phyloP scores from a whole-genome alignment of 1,140 invertebrate genomes.

The Drosophila mojavensis region DNA sequence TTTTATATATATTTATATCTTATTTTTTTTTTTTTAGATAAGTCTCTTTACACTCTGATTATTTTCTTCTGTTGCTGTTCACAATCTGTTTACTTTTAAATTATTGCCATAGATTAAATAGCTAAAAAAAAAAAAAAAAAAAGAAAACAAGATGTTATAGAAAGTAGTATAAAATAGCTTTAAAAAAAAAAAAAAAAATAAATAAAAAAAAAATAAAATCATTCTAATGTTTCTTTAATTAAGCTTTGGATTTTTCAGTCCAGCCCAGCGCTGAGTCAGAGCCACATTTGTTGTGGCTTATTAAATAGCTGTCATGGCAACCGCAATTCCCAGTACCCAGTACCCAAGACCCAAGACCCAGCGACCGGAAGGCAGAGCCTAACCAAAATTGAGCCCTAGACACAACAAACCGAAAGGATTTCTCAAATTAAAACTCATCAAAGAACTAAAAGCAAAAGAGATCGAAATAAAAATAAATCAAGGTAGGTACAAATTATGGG shows the following conservation, averaged over 20 bases:
- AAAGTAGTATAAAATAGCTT: too few species aligned
- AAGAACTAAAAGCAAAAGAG: constrained; percentile 32
- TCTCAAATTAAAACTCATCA: constrained; percentile 66
- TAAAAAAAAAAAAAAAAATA: too few species aligned
- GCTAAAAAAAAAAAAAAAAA: too few species aligned
- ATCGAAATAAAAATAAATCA: constrained; percentile 26
- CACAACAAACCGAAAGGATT: constrained; percentile 53
- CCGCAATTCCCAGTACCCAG: constrained; percentile 25
- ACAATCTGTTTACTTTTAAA: too few species aligned
- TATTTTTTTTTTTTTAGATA: too few species aligned
- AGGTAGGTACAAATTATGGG: constrained; percentile 73
- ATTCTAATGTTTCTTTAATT: neutral
- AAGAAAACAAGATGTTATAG: too few species aligned
- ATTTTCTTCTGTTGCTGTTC: too few species aligned
- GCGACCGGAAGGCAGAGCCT: constrained; percentile 2
- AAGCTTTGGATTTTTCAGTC: constrained; percentile 2
- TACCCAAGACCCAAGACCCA: neutral
- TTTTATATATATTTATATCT: too few species aligned
- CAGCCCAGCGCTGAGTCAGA: constrained; percentile 11
- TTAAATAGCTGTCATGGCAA: constrained; percentile 35
- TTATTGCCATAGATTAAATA: too few species aligned
- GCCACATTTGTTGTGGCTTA: constrained; percentile 36
- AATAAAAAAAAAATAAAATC: neutral
- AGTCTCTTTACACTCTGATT: too few species aligned
- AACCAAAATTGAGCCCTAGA: constrained; percentile 7